Evolutionary conservation across 92 coral and sea anemone genomes (phyloP).

Genomic region (Ricordea florida): DNA sequence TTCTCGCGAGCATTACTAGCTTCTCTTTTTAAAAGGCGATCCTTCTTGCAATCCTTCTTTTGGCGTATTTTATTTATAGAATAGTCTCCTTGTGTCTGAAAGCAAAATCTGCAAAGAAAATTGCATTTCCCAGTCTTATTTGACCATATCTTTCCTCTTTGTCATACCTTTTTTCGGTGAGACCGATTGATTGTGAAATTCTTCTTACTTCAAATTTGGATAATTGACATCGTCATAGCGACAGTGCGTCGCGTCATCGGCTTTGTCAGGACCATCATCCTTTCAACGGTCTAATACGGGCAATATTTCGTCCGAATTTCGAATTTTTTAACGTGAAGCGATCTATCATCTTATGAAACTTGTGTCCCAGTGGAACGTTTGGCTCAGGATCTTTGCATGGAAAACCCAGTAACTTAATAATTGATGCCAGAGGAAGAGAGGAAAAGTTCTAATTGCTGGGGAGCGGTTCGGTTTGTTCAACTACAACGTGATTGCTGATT

Average conservation of each 20-base stretch:
- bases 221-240: constrained; percentile 91
- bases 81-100: too few relatives aligned
- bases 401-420: constrained; percentile 77
- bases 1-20: too few relatives aligned
- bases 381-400: constrained; percentile 52
- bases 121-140: not conserved
- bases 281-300: constrained; percentile 98
- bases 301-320: constrained; percentile 99
- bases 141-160: not conserved
- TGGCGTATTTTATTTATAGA: too few relatives aligned
- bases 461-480: constrained; percentile 93
- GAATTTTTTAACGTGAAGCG: constrained; percentile 97
- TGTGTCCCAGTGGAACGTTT: constrained; percentile 13
- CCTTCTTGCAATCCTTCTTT: too few relatives aligned
- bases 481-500: constrained; percentile 98
- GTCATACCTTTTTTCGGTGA: not conserved
- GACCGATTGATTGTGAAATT: constrained; percentile 67
- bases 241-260: constrained; percentile 99
- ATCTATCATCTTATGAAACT: constrained; percentile 78
- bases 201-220: constrained; percentile 67
- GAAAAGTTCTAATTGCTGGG: constrained; percentile 85
- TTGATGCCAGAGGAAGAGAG: constrained; percentile 81
- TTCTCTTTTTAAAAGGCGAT: too few relatives aligned
- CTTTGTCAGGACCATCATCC: constrained; percentile 93
- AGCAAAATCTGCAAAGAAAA: not conserved